Conservation (phyloP, 1,140 invertebrate genomes). For the Hirudo medicinalis region DNA sequence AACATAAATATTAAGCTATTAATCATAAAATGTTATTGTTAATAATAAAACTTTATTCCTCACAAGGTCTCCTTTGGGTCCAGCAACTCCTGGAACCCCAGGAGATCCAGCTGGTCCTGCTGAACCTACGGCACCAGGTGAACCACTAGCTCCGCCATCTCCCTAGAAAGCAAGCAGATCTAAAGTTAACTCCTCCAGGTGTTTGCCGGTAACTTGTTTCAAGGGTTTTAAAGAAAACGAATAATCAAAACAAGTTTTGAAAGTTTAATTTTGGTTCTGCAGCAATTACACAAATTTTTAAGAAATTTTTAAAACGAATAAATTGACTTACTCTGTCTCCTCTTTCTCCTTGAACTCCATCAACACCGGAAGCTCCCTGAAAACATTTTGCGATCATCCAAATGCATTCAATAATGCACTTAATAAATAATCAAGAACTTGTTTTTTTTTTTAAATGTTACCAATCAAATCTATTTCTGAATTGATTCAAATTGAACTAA, state of each 20-base stretch:
- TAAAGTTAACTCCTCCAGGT: neutral
- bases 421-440: no score
- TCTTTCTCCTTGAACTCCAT: slow-evolving; percentile 17
- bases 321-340: slow-evolving; percentile 14
- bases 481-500: neutral
- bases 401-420: no score
- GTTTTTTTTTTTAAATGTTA: no score
- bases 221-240: no score
- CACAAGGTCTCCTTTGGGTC: slow-evolving; percentile 1
- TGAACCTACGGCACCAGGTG: neutral
- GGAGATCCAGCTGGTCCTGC: slow-evolving; percentile 14
- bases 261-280: no score
- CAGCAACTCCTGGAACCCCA: neutral
- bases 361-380: slow-evolving; percentile 16
- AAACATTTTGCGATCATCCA: no score
- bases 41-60: neutral
- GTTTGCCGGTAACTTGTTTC: neutral
- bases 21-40: no score
- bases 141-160: slow-evolving; percentile 1
- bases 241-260: no score
- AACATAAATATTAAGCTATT: no score
- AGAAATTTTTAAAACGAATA: neutral
- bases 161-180: neutral
- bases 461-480: no score
- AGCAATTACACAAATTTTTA: no score